Base-by-base conservation (phyloP, 2,888 invertebrate species). In the Saturnia japonica region DNA sequence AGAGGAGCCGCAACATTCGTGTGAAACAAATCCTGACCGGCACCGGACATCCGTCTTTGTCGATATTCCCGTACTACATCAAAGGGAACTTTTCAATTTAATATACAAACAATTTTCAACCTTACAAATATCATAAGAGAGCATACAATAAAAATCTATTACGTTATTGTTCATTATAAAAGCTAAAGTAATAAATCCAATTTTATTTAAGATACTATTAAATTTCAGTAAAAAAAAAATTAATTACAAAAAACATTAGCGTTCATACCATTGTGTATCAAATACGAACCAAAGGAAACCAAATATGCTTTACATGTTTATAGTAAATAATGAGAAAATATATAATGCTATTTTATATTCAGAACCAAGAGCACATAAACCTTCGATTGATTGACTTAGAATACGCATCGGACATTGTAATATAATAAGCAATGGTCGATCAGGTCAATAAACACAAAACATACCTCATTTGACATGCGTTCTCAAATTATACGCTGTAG, bases 21-120 rank as follows among this genome's bases (percentile, higher is more conserved):
- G 91, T 92, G 93, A 92, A 93, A 92, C 89, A 90, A 93, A 93
- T 93, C 93, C 93, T 93, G 92, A 93, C 94, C 94, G 93, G 93
- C 89, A 93, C 91, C 94, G 94, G 94, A 94, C 93, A 88, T 94
- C 94, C 94, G 94, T 91, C 93, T 93, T 92, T 90, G 91, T 90
- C 90, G 91, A 92, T 93, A 91, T 93, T 93, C 93, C 92, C 90
- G 90, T 92, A 90, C 90, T 83, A 93, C 93, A 88, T 93, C 93
- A 93, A 93, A 93, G 91, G 88, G 90, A 90, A 81, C 84, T 84
- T 85, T 84, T 81, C 76, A 84, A 82, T 81, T 82, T 72, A 70
- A 77, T 76, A 75, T 71, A 72, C 85, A 85, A 82, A 82, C 86
- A 79, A 88, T 81, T 85, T 87, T 88, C 82, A 85, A 89, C 91